These are phyloP conservation scores for Thera obeliscata DNA, from an alignment of 2,888 invertebrate species.

Conservation along the genomic window DNA sequence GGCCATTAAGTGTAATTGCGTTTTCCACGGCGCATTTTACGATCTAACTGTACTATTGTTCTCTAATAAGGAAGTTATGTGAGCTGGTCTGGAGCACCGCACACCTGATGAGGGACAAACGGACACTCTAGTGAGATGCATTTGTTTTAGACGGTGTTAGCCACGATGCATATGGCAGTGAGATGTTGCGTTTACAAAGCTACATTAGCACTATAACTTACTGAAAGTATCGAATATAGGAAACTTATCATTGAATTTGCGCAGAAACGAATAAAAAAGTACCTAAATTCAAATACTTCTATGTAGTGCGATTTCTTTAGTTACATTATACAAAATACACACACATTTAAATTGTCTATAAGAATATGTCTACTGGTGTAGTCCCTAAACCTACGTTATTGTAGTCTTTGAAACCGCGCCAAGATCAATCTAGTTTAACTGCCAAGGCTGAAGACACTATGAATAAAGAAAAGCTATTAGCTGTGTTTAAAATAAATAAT, in stretches of 20 bases:
- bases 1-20: slow-evolving; percentile 39
- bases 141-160: slow-evolving; percentile 27
- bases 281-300: not conserved
- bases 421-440: slow-evolving; percentile 58
- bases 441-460: slow-evolving; percentile 50
- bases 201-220: not conserved
- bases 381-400: slow-evolving; percentile 48
- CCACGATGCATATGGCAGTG: slow-evolving; percentile 5
- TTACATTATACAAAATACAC: not conserved
- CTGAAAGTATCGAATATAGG: not conserved
- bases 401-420: slow-evolving; percentile 60
- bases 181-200: slow-evolving; percentile 7
- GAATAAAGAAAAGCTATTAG: slow-evolving; percentile 26
- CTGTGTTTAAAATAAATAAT: slow-evolving; percentile 17
- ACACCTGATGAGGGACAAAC: slow-evolving; percentile 28
- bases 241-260: not conserved
- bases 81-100: slow-evolving; percentile 53
- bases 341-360: slow-evolving; percentile 5
- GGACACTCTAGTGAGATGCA: slow-evolving; percentile 23
- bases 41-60: slow-evolving; percentile 73
- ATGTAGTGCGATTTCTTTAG: not conserved
- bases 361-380: slow-evolving; percentile 17
- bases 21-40: slow-evolving; percentile 65
- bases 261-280: not conserved
- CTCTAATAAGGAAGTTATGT: slow-evolving; percentile 82